Evolutionary conservation across 2,113 vertebrate species (phyloP), one percentile per base, ranked within the genome.

Genomic region (Labrus mixtus): DNA sequence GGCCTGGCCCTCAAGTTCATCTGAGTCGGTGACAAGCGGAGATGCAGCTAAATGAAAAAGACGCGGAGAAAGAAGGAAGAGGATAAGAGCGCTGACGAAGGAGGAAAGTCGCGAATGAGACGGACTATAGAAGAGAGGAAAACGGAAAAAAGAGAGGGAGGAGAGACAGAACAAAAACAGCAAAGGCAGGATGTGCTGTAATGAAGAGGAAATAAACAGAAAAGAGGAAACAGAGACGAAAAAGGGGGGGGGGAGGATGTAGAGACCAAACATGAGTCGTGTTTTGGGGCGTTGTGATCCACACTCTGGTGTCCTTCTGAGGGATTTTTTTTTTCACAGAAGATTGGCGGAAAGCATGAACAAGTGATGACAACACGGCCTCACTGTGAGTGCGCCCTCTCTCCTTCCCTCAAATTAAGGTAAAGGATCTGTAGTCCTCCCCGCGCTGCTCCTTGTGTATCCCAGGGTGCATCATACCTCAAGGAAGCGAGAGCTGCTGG

Each of bases 401-500:
- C 82, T 89, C 82, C 88, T 81, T 84, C 82, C 86, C 78, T 84
- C 70, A 19, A 54, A 73, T 43, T 19, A 63, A 81, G 69, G 78
- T 84, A 68, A 81, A 85, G 84, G 83, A 78, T 87, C 78, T 62
- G 63, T 71, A 85, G 87, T 87, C 85, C 81, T 89, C 89, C 80
- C 78, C 68, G 45, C 39, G 10, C 39, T n/a, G 66, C 84, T 84
- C 87, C 76, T 78, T 58, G 54, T 25, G 69, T 50, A 36, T 86
- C 84, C 80, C 78, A 67, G 67, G 82, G 87, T 90, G 93, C 96
- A 98, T 99, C 98, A 99, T 99, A 99, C 98, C 92, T 99, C 98
- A 93, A 99, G 94, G 95, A 99, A 99, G 25, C 98, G 96, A 65
- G 98, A 96, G 94, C 95, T 97, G 95, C 92, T 96, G 94, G 96